phyloP scores from a whole-genome alignment of 2,113 vertebrate genomes.

The Irena cyanogastra region DNA sequence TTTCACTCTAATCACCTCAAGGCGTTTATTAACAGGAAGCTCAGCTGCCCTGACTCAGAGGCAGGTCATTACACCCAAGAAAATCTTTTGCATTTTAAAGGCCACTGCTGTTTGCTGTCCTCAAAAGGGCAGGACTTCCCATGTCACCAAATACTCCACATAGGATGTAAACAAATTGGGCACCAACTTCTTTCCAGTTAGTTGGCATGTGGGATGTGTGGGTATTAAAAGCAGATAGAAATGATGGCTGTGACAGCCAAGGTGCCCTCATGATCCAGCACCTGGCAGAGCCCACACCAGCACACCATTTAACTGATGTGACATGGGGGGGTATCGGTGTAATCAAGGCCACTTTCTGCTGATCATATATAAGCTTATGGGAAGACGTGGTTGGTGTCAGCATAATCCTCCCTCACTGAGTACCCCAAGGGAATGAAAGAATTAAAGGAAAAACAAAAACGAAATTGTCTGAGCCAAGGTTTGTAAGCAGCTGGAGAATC shows the following conservation, averaged over 20 bases:
- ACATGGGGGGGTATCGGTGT: fast-evolving
- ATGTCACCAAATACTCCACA: neutral
- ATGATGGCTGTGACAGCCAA: neutral
- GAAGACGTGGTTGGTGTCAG: neutral
- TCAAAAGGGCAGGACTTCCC: neutral
- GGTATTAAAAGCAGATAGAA: neutral
- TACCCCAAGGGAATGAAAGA: neutral
- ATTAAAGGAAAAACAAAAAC: neutral
- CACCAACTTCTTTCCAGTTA: neutral
- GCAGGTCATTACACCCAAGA: neutral
- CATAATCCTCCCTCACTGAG: neutral
- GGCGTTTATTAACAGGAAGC: neutral
- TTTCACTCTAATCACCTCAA: neutral
- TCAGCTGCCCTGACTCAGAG: neutral
- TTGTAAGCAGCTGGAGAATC: neutral
- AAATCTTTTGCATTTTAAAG: neutral
- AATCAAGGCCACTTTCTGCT: fast-evolving
- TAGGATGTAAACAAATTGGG: neutral
- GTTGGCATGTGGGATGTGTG: neutral
- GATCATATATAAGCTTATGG: neutral
- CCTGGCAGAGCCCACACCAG: neutral
- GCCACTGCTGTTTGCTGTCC: neutral
- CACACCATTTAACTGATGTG: neutral
- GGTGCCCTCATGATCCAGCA: neutral
- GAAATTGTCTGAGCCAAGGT: neutral